Percentiles rank a stretch among this genome's conserved stretches.
Evolutionary conservation across 1,140 invertebrate species (phyloP).

Genomic region (Reticulitermes speratus): DNA sequence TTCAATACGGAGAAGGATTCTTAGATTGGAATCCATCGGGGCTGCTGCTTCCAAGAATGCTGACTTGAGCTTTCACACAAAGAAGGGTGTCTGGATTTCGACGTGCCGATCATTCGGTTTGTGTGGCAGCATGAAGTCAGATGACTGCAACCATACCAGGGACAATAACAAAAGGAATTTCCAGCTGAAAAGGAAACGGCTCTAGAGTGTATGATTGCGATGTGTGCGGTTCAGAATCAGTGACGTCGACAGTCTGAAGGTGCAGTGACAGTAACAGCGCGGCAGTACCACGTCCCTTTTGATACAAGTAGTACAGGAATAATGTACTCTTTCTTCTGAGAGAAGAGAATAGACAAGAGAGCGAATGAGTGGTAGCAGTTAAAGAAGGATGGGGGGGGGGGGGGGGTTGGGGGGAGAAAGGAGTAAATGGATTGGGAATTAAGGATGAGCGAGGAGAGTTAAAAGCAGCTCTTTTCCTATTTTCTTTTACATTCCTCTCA

Average conservation of each 20-base stretch:
- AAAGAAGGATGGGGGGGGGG: background rate
- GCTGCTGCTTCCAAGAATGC: background rate
- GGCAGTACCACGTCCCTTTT: background rate
- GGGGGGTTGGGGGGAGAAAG: background rate
- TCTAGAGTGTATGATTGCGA: background rate
- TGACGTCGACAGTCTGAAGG: constrained; percentile 8
- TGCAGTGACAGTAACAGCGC: background rate
- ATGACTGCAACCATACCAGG: background rate
- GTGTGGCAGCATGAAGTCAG: background rate
- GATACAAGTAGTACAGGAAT: background rate
- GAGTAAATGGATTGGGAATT: constrained; percentile 14
- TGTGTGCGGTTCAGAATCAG: background rate
- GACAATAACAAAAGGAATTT: background rate
- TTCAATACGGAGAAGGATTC: too few relatives aligned
- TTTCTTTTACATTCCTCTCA: constrained; percentile 3
- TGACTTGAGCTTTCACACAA: background rate
- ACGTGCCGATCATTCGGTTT: too few relatives aligned
- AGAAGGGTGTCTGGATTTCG: too few relatives aligned
- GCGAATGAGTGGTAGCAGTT: constrained; percentile 3
- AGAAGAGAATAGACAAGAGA: background rate
- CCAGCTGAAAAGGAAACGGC: background rate
- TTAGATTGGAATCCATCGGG: too few relatives aligned
- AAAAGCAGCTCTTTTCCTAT: background rate
- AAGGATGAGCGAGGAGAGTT: background rate
- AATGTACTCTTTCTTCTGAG: background rate